Evolutionary conservation across 2,888 invertebrate species (phyloP), one percentile per base, ranked within the genome.

Genomic region (Clistopyga incitator): DNA sequence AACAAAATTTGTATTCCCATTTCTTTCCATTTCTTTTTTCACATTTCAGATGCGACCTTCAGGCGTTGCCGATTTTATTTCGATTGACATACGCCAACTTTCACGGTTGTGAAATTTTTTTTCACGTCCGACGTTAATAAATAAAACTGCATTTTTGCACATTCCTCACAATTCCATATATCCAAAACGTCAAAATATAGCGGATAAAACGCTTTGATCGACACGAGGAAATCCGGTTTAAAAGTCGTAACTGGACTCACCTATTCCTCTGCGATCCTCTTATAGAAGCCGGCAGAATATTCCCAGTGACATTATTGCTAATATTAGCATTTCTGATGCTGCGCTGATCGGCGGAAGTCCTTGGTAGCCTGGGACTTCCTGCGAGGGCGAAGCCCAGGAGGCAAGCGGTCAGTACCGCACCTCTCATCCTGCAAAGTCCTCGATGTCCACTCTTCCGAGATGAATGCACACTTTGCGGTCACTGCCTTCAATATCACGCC

Each of bases 301-400:
- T 91, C 64, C 87, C 89, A 76, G 89, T 90, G 72, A 88, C 84
- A 72, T 90, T 91, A 83, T 84, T 87, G 81, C 85, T 89, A 65
- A 87, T 84, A 78, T 88, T 87, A 25, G 91, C 89, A 81, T 92
- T 91, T 68, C 91, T 90, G 34, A 89, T 90, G 85, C 90, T 91
- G 61, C 92, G 91, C 81, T 92, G 91, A 84, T 92, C 92, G 38
- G 92, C 92, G 84, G 92, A 92, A 84, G 92, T 92, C 85, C 92
- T 89, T 47, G 92, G 92, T 52, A 92, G 85, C 84, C 92, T 90
- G 67, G 92, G 91, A 90, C 92, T 92, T 86, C 90, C 92, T 68
- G 91, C 92, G 61, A 90, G 76, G 78, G 88, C 91, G 70, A 92
- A 87, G 86, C 92, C 90, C 86, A 92, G 85, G 81, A 91, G 85